A percentile compares a stretch with the other conserved stretches of the same genome.
Evolutionary conservation across 2,113 vertebrate species (phyloP).

Genomic region (Perognathus longimembris): DNA sequence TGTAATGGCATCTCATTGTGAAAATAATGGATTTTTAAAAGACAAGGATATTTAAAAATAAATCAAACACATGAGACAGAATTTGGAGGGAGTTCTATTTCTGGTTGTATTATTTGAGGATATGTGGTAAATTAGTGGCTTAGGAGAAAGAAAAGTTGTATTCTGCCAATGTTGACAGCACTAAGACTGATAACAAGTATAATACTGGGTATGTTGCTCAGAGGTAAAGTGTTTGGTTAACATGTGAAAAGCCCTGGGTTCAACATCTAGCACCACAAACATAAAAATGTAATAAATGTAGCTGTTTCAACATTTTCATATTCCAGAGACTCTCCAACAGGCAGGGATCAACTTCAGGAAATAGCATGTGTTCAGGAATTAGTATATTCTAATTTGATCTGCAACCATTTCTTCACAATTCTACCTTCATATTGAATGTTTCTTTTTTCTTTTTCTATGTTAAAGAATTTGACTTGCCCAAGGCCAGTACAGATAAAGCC

Average conservation of each 20-base stretch:
- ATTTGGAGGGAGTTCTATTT: constrained; percentile 11
- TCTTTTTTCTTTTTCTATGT: background rate
- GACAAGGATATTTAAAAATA: background rate
- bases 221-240: no score
- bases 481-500: background rate
- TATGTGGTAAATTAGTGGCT: background rate
- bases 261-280: no score
- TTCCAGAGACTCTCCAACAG: background rate
- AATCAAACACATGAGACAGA: background rate
- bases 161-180: background rate
- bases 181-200: background rate
- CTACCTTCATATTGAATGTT: background rate
- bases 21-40: background rate
- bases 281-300: no score
- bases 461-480: background rate
- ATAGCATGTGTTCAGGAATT: background rate
- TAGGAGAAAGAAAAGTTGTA: background rate
- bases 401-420: background rate
- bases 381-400: background rate
- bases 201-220: no score
- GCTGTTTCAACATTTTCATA: background rate
- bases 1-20: background rate
- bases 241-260: no score
- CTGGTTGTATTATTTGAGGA: background rate
- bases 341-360: background rate